These are phyloP conservation scores for Rhombomys opimus DNA, from an alignment of 2,113 vertebrate genomes.

Conservation along the genomic window DNA sequence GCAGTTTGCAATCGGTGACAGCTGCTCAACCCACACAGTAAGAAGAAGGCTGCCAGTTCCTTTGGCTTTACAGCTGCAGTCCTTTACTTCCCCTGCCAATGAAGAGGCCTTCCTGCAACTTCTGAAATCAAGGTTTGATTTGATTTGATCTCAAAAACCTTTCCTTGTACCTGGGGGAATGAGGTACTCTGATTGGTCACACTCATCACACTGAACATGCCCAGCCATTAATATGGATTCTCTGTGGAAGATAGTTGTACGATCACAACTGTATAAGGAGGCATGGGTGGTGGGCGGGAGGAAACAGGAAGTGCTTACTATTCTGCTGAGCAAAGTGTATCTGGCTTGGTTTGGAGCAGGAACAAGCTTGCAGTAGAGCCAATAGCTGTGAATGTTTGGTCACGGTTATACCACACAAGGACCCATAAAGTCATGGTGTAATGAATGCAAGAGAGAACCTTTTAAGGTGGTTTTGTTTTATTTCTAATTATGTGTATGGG, in stretches of 20 bases:
- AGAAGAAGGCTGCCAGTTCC: background rate
- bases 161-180: background rate
- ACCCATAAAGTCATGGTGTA: background rate
- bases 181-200: background rate
- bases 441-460: background rate
- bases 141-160: slow-evolving; percentile 27
- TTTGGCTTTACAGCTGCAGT: background rate
- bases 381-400: background rate
- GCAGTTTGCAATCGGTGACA: background rate
- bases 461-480: background rate
- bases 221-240: background rate
- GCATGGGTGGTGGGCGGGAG: background rate
- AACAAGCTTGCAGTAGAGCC: background rate
- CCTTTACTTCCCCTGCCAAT: background rate
- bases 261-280: background rate
- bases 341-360: background rate
- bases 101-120: background rate
- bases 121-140: background rate
- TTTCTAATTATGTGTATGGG: background rate
- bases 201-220: background rate
- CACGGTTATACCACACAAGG: background rate
- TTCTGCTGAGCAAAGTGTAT: background rate
- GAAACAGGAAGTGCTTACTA: background rate
- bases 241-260: background rate
- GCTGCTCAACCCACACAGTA: background rate